These are phyloP conservation scores for Anastrepha obliqua DNA, from an alignment of 1,140 invertebrate genomes.

Conservation along the genomic window DNA sequence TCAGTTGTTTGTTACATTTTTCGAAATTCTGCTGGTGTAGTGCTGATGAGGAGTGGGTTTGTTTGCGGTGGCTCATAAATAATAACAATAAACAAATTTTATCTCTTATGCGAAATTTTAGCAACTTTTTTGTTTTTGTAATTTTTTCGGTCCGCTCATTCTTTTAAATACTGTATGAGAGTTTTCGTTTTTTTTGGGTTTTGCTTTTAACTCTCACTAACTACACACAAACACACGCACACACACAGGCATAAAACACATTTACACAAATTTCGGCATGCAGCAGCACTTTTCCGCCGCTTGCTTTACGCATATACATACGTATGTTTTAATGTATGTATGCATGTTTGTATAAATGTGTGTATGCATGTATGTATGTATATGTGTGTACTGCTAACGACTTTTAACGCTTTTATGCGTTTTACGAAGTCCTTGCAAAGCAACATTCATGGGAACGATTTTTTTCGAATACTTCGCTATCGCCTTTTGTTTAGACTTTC, in stretches of 20 bases:
- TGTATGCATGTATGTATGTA: no score
- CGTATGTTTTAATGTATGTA: neutral
- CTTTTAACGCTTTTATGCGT: conserved; percentile 1
- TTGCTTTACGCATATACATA: neutral
- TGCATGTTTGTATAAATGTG: no score
- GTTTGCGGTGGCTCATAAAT: conserved; percentile 23
- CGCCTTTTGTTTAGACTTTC: conserved; percentile 10
- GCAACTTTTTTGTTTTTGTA: neutral
- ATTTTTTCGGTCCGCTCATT: neutral
- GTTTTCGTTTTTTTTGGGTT: neutral
- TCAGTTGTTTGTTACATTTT: neutral
- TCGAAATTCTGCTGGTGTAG: neutral
- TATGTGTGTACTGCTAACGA: neutral
- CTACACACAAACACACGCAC: neutral
- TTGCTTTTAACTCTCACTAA: neutral
- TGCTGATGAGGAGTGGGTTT: neutral
- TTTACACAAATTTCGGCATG: conserved; percentile 10
- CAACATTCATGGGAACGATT: neutral
- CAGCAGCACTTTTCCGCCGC: conserved; percentile 3
- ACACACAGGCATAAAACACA: neutral
- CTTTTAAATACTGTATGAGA: neutral
- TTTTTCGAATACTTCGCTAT: conserved; percentile 5
- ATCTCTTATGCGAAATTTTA: conserved; percentile 17
- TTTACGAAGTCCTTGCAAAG: neutral
- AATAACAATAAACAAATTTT: conserved; percentile 53